Evolutionary conservation across 2,113 vertebrate genomes (phyloP).

Genomic region (Gambusia holbrooki): DNA sequence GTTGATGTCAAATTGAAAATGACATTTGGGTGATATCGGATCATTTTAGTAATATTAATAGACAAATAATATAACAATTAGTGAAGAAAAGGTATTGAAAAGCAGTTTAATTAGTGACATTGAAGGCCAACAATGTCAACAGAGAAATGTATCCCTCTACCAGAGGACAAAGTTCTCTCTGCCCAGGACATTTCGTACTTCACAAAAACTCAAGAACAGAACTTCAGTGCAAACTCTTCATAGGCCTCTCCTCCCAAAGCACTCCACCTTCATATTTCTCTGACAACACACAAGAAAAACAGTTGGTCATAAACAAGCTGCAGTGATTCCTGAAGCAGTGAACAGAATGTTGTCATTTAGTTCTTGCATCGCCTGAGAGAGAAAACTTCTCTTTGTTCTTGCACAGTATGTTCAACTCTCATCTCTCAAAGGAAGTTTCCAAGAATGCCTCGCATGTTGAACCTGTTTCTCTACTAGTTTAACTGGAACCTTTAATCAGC

Average conservation of each 20-base stretch:
- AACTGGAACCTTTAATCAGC: background rate
- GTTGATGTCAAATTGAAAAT: too few relatives aligned
- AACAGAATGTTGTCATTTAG: background rate
- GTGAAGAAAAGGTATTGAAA: background rate
- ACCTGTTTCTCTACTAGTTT: background rate
- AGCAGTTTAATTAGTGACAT: background rate
- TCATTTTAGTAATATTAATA: background rate
- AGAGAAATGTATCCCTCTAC: background rate
- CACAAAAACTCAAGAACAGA: background rate
- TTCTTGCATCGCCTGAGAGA: background rate
- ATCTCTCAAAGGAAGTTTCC: background rate
- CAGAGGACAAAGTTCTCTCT: background rate
- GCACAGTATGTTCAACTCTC: background rate
- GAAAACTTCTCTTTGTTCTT: background rate
- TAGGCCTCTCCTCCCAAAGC: too few relatives aligned
- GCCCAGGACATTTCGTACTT: background rate
- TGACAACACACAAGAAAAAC: too few relatives aligned
- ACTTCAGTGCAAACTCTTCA: background rate
- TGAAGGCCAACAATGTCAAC: background rate
- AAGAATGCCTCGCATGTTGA: background rate
- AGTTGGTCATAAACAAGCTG: background rate
- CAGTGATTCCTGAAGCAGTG: background rate
- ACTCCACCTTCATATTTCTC: too few relatives aligned
- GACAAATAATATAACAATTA: background rate
- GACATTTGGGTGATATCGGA: background rate